Evolutionary conservation across 1,140 invertebrate genomes (phyloP), one percentile per base, ranked within the genome.

Genomic region (Drosophila truncata): DNA sequence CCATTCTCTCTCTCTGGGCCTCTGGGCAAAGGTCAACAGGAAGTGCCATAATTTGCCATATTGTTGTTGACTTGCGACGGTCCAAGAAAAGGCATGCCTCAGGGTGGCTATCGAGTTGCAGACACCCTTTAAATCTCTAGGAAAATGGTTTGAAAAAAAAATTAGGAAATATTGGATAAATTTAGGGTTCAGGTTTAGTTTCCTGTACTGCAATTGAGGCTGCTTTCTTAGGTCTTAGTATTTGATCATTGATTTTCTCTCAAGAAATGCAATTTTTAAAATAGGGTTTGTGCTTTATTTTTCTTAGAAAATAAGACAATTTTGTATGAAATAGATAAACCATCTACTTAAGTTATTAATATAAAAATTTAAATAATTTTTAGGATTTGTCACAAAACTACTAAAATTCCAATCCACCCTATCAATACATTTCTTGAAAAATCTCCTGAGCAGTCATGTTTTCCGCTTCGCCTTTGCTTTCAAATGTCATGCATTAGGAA

Each of bases 11-110:
- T 29, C 7, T 58, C 18, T 35, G 54, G 27, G 54, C 27, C 35
- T 27, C 39, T n/a, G 62, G 50, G 44, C 18, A 78, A 77, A 90
- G 86, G 85, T 91, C 85, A 90, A 65, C 67, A 82, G 86, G 86
- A 90, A 90, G 75, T 73, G 71, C 63, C 81, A 91, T 91, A 90
- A 90, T 90, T 90, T 85, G 85, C 86, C 70, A 71, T 82, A 90
- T 88, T 88, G 84, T 72, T 85, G 67, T 72, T 61, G 64, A 73
- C 62, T 78, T 70, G 67, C 82, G 72, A 67, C 49, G 61, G 44
- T n/a, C 59, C 69, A 47, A 35, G 41, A 78, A 78, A 78, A 57
- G 49, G 18, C 49, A 7, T 31, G 27, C 47, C 27, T 3, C 5
- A 7, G 33, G 54, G 33, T 18, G 11, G 18, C 16, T 29, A 44